A percentile compares a stretch with the other conserved stretches of the same genome.
Evolutionary conservation across 2,113 vertebrate genomes (phyloP).

Genomic region (Empidonax alnorum): DNA sequence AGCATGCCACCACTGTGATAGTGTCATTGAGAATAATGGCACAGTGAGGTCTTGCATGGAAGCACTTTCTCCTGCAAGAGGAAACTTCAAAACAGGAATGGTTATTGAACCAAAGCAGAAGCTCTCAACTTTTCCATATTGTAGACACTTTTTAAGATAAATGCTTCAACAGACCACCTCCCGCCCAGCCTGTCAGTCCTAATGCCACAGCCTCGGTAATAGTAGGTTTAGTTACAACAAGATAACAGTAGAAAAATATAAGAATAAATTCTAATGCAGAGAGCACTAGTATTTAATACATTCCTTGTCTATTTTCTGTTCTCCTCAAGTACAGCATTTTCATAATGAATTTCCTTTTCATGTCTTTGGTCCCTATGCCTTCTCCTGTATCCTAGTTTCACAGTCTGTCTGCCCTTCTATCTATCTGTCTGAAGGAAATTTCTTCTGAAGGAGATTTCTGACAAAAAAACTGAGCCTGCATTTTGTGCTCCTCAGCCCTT

Average conservation of each 20-base stretch:
- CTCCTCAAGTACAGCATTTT: conserved; percentile 13
- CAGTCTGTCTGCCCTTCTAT: background rate
- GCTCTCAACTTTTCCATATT: conserved; percentile 63
- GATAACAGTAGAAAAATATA: conserved; percentile 1
- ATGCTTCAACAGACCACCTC: conserved; percentile 48
- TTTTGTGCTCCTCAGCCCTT: background rate
- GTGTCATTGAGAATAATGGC: conserved; percentile 68
- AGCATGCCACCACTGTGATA: conserved; percentile 61
- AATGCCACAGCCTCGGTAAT: background rate
- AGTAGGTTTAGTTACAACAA: background rate
- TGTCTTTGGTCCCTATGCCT: background rate
- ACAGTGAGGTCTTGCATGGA: conserved; percentile 64
- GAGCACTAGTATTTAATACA: background rate
- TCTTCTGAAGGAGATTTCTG: conserved; percentile 14
- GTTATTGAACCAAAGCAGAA: conserved; percentile 60
- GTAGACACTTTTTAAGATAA: conserved; percentile 56
- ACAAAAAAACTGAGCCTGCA: background rate
- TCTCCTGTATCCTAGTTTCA: background rate
- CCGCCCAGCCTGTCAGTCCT: conserved; percentile 42
- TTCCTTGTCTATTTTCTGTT: conserved; percentile 21
- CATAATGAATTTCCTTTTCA: background rate
- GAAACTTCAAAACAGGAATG: conserved; percentile 60
- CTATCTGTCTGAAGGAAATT: conserved; percentile 13
- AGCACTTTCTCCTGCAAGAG: conserved; percentile 61
- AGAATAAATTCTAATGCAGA: background rate